phyloP scores from a whole-genome alignment of 2,888 invertebrate genomes.

The Oscheius sp. region DNA sequence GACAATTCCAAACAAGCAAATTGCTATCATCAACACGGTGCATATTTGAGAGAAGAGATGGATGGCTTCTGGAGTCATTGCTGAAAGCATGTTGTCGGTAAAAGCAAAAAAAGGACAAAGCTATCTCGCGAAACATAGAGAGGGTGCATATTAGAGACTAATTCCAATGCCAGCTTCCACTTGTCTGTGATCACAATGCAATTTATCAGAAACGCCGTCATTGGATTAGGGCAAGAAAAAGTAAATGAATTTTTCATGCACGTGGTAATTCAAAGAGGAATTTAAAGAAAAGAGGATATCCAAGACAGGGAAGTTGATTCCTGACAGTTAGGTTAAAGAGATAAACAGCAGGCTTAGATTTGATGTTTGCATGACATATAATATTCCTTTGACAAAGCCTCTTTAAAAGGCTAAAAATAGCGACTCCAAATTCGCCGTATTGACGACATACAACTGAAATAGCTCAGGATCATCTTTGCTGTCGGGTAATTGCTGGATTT shows the following conservation, averaged over 20 bases:
- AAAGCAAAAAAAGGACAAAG: not conserved
- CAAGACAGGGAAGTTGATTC: too few relatives aligned
- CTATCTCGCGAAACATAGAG: not conserved
- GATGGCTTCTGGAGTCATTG: not conserved
- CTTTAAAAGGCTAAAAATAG: too few relatives aligned
- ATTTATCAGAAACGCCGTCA: not conserved
- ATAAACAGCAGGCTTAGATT: too few relatives aligned
- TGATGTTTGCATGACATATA: too few relatives aligned
- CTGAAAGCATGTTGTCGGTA: not conserved
- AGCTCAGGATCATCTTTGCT: too few relatives aligned
- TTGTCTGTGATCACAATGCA: not conserved
- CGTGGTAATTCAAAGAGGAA: too few relatives aligned
- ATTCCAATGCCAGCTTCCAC: not conserved
- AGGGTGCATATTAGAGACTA: not conserved
- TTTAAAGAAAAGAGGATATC: too few relatives aligned
- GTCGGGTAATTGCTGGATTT: too few relatives aligned
- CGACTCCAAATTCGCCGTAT: too few relatives aligned
- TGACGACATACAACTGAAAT: too few relatives aligned
- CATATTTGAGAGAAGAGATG: constrained; percentile 28
- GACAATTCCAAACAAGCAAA: constrained; percentile 66
- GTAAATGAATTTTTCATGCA: not conserved
- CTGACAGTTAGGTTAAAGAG: too few relatives aligned
- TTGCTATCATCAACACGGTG: constrained; percentile 34
- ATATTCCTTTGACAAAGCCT: too few relatives aligned
- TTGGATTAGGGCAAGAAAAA: not conserved